Base-by-base conservation (phyloP, 2,888 invertebrate genomes). In the Ceraclea dissimilis region DNA sequence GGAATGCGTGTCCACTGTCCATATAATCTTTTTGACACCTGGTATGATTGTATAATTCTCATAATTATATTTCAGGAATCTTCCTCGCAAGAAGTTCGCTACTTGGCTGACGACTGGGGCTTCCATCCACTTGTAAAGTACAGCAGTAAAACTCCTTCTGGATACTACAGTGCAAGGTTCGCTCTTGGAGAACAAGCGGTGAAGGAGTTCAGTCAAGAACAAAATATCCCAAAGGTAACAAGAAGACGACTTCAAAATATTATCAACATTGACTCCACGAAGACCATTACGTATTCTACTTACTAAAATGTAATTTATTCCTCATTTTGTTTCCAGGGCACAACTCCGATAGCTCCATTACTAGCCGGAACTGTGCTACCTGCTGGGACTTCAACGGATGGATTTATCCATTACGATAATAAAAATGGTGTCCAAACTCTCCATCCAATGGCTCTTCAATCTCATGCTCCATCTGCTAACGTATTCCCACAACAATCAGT, bases 41-140 rank as follows among this genome's bases (percentile, higher is more conserved):
- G n/a, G n/a, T n/a, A n/a, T n/a, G n/a, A n/a, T n/a, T n/a, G n/a
- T n/a, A n/a, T n/a, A n/a, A n/a, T n/a, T n/a, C n/a, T n/a, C n/a
- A n/a, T n/a, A n/a, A n/a, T n/a, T 39, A 19, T 49, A 11, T 60
- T 56, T 46, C 57, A 63, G 60, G 65, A 64, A 46, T 66, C 69
- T 44, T 65, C 72, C 20, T 68, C 74, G 49, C 79, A 81, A 62
- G 75, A 78, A 57, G 82, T 84, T 18, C 74, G 79, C 60, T 84
- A 85, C 67, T 70, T 80, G 33, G 81, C 81, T 0, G 82, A 85
- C 65, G 78, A 78, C 64, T 81, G 78, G 75, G 82, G 83, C 13
- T 84, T 81, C 70, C 84, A 84, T 70, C 82, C 84, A 5, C 75
- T 82, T 17, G 78, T 82, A 49, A 74, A 77, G 52, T 78, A 82